Evolutionary conservation across 2,113 vertebrate species (phyloP).

Genomic region (Podiceps cristatus): DNA sequence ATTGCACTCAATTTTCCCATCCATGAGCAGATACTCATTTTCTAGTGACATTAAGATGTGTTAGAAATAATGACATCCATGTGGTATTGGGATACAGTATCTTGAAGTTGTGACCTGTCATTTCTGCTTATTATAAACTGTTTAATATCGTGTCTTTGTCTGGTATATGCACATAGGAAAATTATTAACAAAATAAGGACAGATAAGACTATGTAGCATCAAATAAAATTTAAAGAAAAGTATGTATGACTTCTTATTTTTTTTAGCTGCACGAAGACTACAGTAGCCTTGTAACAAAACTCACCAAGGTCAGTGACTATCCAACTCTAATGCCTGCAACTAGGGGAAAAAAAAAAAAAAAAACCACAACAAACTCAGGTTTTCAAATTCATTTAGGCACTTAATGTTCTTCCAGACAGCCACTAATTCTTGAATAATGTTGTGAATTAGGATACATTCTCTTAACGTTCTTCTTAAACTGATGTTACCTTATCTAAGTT

Average conservation of each 20-base stretch:
- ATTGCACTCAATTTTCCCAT: background rate
- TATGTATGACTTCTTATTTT: no score
- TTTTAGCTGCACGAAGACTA: background rate
- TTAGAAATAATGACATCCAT: background rate
- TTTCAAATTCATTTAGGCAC: background rate
- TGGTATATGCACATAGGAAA: background rate
- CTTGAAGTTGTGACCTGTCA: background rate
- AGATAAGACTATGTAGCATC: background rate
- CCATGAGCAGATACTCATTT: background rate
- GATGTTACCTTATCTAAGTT: background rate
- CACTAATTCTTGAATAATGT: background rate
- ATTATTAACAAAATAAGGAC: background rate
- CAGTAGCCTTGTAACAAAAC: background rate
- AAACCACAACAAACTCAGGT: background rate
- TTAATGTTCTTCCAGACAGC: background rate
- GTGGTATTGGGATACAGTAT: background rate
- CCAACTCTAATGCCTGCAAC: background rate
- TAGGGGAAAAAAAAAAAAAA: no score
- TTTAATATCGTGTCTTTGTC: background rate
- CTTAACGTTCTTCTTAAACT: background rate
- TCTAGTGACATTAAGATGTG: background rate
- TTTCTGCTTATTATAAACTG: background rate
- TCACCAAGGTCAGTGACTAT: background rate
- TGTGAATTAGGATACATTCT: background rate
- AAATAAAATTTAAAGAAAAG: background rate